Percentiles rank a stretch among this genome's conserved stretches.
phyloP scores from a whole-genome alignment of 2,113 vertebrate species.

The Alligator sinensis region DNA sequence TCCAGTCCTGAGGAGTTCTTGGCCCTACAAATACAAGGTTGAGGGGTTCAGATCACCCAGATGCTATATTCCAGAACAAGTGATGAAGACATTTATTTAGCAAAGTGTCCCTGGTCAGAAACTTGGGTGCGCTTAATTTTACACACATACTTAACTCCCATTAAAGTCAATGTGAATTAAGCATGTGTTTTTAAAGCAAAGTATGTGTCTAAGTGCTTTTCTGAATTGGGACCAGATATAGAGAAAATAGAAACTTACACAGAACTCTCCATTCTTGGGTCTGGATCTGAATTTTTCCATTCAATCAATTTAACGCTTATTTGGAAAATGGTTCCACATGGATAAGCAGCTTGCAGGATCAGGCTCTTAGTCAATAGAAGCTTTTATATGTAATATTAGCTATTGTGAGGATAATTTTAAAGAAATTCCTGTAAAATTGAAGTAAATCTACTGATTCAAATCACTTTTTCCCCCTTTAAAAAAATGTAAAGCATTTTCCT shows the following conservation, averaged over 20 bases:
- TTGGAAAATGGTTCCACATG: neutral
- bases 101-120: neutral
- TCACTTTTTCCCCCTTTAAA: neutral
- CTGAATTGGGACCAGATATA: neutral
- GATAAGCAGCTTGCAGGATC: neutral
- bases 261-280: neutral
- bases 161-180: neutral
- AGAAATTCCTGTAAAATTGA: neutral
- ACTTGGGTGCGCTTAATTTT: neutral
- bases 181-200: neutral
- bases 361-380: neutral
- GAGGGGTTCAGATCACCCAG: neutral
- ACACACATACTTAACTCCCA: neutral
- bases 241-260: neutral
- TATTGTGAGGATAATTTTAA: neutral
- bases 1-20: neutral
- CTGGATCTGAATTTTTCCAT: neutral
- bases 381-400: neutral
- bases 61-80: neutral
- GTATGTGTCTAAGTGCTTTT: neutral
- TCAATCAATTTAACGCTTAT: neutral
- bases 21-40: neutral
- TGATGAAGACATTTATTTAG: neutral
- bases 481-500: neutral
- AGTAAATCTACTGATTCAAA: neutral